Evolutionary conservation across 2,113 vertebrate species (phyloP).

Genomic region (Madoqua kirkii): DNA sequence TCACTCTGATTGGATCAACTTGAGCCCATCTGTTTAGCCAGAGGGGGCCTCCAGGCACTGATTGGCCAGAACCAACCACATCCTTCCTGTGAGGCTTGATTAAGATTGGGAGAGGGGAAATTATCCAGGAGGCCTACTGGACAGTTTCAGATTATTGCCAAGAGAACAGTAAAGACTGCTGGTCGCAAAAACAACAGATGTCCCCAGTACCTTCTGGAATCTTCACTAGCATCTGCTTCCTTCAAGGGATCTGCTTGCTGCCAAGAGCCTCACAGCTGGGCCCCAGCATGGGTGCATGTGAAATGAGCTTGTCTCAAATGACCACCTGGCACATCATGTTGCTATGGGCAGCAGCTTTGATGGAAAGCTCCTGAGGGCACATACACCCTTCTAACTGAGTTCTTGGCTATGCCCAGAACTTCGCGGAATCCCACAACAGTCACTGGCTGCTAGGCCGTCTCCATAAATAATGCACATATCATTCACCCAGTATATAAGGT

Average conservation of each 20-base stretch:
- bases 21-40: not conserved
- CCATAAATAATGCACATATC: not conserved
- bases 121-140: not conserved
- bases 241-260: not conserved
- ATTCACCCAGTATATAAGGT: not conserved
- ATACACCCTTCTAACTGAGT: not conserved
- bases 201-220: not conserved
- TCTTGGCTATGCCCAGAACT: not conserved
- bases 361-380: not conserved
- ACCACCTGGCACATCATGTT: conserved; percentile 17
- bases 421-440: not conserved
- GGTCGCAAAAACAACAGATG: not conserved
- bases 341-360: not conserved
- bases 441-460: not conserved
- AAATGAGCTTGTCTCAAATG: conserved; percentile 10
- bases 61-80: not conserved
- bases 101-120: not conserved
- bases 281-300: not conserved
- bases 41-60: not conserved
- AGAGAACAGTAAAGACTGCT: not conserved
- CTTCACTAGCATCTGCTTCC: not conserved
- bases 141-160: not conserved
- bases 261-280: not conserved
- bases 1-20: not conserved
- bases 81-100: not conserved